Evolutionary conservation across 2,113 vertebrate species (phyloP).

Genomic region (Halcyon senegalensis): DNA sequence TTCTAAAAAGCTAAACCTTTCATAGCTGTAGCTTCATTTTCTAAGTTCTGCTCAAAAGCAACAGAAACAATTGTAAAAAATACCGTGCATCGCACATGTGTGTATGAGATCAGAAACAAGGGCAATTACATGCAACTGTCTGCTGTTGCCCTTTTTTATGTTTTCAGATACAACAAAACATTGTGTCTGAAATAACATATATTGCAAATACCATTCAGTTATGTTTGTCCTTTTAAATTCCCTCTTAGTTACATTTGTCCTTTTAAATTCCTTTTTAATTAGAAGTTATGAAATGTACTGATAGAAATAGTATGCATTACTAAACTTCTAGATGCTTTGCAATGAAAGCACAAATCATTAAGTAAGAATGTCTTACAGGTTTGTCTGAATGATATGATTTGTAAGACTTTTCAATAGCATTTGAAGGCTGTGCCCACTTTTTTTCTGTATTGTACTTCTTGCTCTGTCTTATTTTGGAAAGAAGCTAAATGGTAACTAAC

Average conservation of each 20-base stretch:
- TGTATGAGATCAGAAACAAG: neutral
- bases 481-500: neutral
- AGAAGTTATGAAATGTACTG: constrained; percentile 25
- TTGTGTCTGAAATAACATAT: neutral
- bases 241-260: neutral
- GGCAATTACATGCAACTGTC: neutral
- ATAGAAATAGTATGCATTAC: constrained; percentile 17
- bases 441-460: neutral
- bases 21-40: neutral
- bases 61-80: neutral
- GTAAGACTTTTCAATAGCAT: neutral
- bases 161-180: neutral
- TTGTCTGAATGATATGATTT: neutral
- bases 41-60: neutral
- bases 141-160: neutral
- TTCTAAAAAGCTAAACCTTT: neutral
- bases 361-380: neutral
- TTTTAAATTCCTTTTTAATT: constrained; percentile 29
- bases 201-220: neutral
- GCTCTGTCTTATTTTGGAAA: neutral
- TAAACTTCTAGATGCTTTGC: constrained; percentile 8
- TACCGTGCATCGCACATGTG: neutral
- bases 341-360: neutral
- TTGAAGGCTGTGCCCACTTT: neutral
- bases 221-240: constrained; percentile 6